phyloP scores from a whole-genome alignment of 2,888 invertebrate genomes.

The Gandaritis pyraliata region DNA sequence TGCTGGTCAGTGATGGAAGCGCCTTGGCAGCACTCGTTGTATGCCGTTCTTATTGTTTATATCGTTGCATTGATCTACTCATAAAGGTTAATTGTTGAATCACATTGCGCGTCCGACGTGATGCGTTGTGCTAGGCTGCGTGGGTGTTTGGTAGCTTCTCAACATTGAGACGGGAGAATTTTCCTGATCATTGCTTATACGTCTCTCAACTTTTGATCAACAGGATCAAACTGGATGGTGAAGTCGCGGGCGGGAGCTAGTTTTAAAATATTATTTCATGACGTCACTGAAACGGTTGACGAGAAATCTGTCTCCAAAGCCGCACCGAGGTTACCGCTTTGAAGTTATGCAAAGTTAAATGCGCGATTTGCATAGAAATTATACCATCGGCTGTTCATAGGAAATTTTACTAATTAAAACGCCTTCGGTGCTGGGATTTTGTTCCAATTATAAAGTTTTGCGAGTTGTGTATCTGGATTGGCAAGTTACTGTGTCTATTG shows the following conservation, averaged over 20 bases:
- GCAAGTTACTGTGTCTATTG: conserved; percentile 40
- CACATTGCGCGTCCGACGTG: too few species aligned
- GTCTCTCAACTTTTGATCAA: too few species aligned
- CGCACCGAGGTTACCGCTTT: conserved; percentile 25
- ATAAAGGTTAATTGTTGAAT: too few species aligned
- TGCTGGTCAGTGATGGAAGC: conserved; percentile 10
- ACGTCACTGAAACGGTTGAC: conserved; percentile 7
- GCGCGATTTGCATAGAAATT: conserved; percentile 83
- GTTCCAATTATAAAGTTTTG: conserved; percentile 82
- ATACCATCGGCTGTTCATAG: conserved; percentile 78
- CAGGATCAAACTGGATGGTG: too few species aligned
- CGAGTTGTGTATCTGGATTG: conserved; percentile 44
- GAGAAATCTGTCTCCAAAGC: conserved; percentile 19
- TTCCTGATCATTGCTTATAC: too few species aligned
- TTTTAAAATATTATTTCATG: neutral
- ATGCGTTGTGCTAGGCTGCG: too few species aligned
- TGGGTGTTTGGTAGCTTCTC: too few species aligned
- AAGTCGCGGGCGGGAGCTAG: too few species aligned
- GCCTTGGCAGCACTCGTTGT: conserved; percentile 3
- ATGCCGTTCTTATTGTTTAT: neutral
- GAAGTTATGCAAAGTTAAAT: conserved; percentile 77
- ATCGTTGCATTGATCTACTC: too few species aligned
- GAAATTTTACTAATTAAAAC: conserved; percentile 83
- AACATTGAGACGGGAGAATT: too few species aligned
- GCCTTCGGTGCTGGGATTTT: conserved; percentile 77